A percentile compares a stretch with the other conserved stretches of the same genome.
Conservation (phyloP, 2,888 invertebrate species). For the Drosophila recens region DNA sequence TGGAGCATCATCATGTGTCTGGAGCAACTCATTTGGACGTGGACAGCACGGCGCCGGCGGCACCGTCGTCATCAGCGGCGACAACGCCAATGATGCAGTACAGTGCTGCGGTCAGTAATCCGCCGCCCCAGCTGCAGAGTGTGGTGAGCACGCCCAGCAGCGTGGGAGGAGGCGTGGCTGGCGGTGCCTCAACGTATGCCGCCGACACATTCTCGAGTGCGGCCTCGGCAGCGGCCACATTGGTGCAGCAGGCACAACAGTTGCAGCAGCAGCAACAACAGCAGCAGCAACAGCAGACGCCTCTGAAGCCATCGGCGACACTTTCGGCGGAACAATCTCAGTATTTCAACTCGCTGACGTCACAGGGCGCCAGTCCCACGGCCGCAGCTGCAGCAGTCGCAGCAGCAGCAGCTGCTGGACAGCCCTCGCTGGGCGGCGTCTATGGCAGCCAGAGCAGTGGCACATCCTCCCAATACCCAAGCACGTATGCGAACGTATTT, state of each 20-base stretch:
- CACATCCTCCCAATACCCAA: constrained; percentile 77
- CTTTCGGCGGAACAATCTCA: constrained; percentile 88
- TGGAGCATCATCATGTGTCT: constrained; percentile 84
- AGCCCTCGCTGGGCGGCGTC: constrained; percentile 58
- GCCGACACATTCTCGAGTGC: constrained; percentile 79
- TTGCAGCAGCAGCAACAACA: constrained; percentile 74
- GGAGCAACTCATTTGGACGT: constrained; percentile 80
- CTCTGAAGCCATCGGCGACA: constrained; percentile 87
- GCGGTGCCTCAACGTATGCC: constrained; percentile 56
- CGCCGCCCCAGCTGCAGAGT: constrained; percentile 68
- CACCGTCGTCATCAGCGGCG: constrained; percentile 60
- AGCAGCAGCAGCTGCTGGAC: constrained; percentile 50
- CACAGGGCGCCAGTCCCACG: constrained; percentile 78
- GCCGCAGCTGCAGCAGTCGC: constrained; percentile 58
- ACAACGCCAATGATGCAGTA: constrained; percentile 82
- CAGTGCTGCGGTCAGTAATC: constrained; percentile 82
- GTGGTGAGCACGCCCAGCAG: constrained; percentile 56
- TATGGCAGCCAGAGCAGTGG: constrained; percentile 48
- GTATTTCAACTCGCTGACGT: constrained; percentile 86
- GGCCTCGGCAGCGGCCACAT: constrained; percentile 78
- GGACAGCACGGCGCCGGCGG: constrained; percentile 55
- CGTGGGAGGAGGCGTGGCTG: constrained; percentile 36
- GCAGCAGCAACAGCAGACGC: constrained; percentile 85
- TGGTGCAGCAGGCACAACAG: constrained; percentile 83
- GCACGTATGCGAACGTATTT: constrained; percentile 84